Base-by-base conservation (phyloP, 2,113 vertebrate genomes). In the Eulemur rufifrons region DNA sequence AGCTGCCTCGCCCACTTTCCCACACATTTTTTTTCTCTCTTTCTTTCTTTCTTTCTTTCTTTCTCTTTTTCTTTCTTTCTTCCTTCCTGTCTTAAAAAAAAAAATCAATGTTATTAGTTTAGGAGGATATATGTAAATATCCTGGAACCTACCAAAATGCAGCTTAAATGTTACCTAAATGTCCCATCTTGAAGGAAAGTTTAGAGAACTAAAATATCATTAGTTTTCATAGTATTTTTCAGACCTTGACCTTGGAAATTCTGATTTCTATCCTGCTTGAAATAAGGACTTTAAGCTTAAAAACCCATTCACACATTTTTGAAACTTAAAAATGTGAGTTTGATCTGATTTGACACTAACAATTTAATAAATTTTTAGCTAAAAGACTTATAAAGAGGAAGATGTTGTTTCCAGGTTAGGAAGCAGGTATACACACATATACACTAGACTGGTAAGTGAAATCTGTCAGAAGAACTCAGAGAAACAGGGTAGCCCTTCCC, bases 301-400 rank as follows among this genome's bases (percentile, higher is more conserved):
- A 89, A 91, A 64, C 37, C 32, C 4, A 88, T 29, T 14, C n/a
- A 52, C 8, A 54, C 68, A 74, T n/a, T 76, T 82, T 37, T 45
- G 42, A 98, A 92, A 83, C 18, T 69, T 29, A 59, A 86, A 94
- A 94, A 86, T 63, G 11, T 29, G 77, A 74, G 10, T 92, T 95
- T 94, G 37, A 80, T 91, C 74, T 87, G 71, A 68, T 83, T 95
- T 54, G 82, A 18, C 23, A 32, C 18, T 96, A 64, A 84, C 8
- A 52, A n/a, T 64, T n/a, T 77, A 63, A 88, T 87, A 25, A 21
- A 88, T 11, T 45, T 93, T 91, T 80, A 89, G 23, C 27, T 52
- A 32, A 73, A 91, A 39, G 20, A 74, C 23, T 83, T 64, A 9
- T 39, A 29, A 78, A 59, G 74, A 93, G 56, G 66, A 80, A 87